Conservation (phyloP, 2,113 vertebrate genomes). For the Phrynocephalus versicolor region DNA sequence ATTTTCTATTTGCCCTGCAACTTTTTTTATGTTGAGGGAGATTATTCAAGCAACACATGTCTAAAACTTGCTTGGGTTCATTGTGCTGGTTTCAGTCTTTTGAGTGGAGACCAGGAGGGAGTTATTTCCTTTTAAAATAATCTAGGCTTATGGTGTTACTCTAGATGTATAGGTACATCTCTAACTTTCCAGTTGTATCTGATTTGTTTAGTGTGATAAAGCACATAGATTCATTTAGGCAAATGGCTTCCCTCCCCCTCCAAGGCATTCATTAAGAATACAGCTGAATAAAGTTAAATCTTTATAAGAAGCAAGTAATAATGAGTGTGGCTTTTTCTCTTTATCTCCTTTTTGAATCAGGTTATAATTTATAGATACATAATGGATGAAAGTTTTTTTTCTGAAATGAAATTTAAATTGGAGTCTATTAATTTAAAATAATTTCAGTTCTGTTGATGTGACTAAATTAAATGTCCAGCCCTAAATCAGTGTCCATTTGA, state of each 20-base stretch:
- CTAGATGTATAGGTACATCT: background rate
- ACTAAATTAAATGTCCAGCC: background rate
- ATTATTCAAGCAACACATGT: background rate
- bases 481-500: background rate
- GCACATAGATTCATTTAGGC: background rate
- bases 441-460: background rate
- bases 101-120: background rate
- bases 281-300: background rate
- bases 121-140: background rate
- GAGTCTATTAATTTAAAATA: background rate
- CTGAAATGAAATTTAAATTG: background rate
- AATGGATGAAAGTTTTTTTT: background rate
- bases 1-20: background rate
- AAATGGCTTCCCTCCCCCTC: background rate
- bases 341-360: background rate
- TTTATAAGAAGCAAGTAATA: background rate
- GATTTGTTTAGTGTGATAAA: background rate
- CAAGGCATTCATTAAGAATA: background rate
- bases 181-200: background rate
- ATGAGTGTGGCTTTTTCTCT: background rate
- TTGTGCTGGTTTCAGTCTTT: background rate
- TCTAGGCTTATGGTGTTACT: background rate
- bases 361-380: background rate
- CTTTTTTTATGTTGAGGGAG: background rate
- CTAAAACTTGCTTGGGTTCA: background rate